Evolutionary conservation across 2,113 vertebrate species (phyloP).

Genomic region (Eulacestoma nigropectus): DNA sequence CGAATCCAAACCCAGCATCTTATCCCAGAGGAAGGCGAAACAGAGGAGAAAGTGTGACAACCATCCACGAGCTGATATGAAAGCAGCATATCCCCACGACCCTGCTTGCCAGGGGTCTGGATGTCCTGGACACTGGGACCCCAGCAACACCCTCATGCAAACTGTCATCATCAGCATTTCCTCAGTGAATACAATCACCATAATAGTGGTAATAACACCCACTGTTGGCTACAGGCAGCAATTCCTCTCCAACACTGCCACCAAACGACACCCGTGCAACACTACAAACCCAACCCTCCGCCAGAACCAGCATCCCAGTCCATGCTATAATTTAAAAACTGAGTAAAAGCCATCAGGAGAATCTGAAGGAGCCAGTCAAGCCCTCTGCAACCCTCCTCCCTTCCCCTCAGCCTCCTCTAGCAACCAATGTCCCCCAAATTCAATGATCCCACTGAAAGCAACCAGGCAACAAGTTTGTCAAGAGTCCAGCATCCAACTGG

Average conservation of each 20-base stretch:
- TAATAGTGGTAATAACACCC: not conserved
- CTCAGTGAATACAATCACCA: not conserved
- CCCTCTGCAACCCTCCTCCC: not conserved
- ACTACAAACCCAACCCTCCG: not conserved
- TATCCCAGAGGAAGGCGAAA: not conserved
- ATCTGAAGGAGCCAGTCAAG: not conserved
- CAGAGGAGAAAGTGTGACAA: not conserved
- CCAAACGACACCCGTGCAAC: not conserved
- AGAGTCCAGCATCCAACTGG: not conserved
- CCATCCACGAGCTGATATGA: rapidly evolving
- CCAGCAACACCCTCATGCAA: not conserved
- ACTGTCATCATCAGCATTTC: not conserved
- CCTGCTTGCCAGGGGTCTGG: not conserved
- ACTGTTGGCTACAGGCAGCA: not conserved
- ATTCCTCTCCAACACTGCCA: slow-evolving; percentile 48
- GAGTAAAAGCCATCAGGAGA: not conserved
- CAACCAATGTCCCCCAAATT: not conserved
- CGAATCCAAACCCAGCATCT: not conserved
- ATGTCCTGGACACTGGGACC: not conserved
- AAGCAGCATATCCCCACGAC: not conserved
- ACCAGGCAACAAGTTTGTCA: not conserved
- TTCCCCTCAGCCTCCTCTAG: not conserved
- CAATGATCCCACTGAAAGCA: not conserved
- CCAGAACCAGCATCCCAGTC: not conserved
- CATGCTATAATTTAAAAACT: not conserved